Evolutionary conservation across 2,888 invertebrate species (phyloP).

Genomic region (Peribatodes rhomboidaria): DNA sequence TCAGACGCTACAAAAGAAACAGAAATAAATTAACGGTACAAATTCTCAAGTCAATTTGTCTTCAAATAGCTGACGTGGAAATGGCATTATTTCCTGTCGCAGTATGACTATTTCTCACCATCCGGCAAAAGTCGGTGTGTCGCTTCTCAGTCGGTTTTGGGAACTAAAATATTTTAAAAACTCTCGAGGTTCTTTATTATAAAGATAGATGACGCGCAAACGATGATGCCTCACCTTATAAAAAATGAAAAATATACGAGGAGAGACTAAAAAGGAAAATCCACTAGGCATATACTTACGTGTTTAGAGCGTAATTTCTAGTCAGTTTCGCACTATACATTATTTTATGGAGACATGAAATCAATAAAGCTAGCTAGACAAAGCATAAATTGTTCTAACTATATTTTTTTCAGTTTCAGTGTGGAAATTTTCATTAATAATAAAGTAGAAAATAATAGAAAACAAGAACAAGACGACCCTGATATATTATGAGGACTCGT

Average conservation of each 20-base stretch:
- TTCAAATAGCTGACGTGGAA: constrained; percentile 16
- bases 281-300: no score
- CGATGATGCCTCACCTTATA: not conserved
- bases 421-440: not conserved
- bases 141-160: not conserved
- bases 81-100: constrained; percentile 22
- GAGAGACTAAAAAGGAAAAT: no score
- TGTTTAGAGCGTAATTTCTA: no score
- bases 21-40: not conserved
- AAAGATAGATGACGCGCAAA: not conserved
- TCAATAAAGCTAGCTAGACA: not conserved
- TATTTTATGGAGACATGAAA: not conserved
- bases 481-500: no score
- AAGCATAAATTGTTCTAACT: not conserved
- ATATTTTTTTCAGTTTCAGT: not conserved
- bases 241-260: no score
- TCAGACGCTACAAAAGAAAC: no score
- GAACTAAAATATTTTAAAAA: not conserved
- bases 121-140: constrained; percentile 5
- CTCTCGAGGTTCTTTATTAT: no score
- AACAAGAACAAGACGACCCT: not conserved
- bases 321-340: no score
- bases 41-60: not conserved
- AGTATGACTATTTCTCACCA: constrained; percentile 12
- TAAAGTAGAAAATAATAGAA: not conserved